Evolutionary conservation across 35 echinoderm and acorn worm genomes (phyloP).

Genomic region (Diadema setosum): DNA sequence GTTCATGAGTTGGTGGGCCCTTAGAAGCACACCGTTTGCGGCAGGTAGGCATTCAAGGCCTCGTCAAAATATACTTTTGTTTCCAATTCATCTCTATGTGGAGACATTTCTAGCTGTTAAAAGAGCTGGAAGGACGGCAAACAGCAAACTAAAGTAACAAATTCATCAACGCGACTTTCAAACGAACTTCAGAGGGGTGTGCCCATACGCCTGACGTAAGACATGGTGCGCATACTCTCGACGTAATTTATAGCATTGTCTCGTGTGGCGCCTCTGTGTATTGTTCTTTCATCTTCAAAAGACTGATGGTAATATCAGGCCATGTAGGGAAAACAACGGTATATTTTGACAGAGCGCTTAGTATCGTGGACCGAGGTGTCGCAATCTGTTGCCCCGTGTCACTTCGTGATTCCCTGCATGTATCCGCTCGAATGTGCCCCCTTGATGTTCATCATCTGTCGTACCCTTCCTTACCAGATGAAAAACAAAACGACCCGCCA

Average conservation of each 20-base stretch:
- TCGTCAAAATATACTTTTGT: neutral
- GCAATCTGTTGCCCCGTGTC: neutral
- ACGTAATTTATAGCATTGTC: neutral
- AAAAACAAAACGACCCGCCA: no score
- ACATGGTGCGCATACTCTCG: neutral
- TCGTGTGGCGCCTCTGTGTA: neutral
- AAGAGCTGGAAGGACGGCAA: neutral
- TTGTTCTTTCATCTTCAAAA: neutral
- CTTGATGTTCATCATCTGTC: no score
- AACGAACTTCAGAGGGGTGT: neutral
- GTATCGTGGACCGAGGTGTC: neutral
- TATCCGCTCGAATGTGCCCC: neutral
- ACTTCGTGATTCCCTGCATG: no score
- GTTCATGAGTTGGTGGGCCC: conserved; percentile 83
- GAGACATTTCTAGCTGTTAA: neutral
- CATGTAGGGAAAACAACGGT: conserved; percentile 5
- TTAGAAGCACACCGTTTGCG: conserved; percentile 71
- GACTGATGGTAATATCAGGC: neutral
- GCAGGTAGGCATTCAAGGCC: conserved; percentile 53
- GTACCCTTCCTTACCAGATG: no score
- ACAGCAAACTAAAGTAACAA: neutral
- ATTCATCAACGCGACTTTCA: neutral
- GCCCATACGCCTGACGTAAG: neutral
- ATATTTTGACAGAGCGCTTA: neutral
- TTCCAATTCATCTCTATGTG: neutral